A percentile compares a stretch with the other conserved stretches of the same genome.
Evolutionary conservation across 2,888 invertebrate genomes (phyloP).

Genomic region (Coremacera marginata): DNA sequence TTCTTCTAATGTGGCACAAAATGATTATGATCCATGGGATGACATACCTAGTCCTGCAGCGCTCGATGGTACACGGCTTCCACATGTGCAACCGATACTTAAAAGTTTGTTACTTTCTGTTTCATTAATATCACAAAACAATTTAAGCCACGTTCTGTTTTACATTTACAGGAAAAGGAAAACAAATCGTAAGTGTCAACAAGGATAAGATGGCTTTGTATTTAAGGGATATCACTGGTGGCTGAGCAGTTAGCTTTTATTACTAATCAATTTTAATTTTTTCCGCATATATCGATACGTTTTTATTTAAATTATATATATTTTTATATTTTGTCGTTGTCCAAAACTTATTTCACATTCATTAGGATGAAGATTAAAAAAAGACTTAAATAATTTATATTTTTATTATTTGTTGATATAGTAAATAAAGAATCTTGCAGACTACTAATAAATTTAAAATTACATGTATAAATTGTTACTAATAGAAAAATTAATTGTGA

Average conservation of each 20-base stretch:
- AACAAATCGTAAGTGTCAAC: slow-evolving; percentile 3
- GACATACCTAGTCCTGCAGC: slow-evolving; percentile 17
- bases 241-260: neutral
- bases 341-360: too few species aligned
- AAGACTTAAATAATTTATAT: too few species aligned
- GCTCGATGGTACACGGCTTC: neutral
- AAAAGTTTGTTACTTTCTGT: slow-evolving; percentile 6
- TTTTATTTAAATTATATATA: neutral
- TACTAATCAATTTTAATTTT: too few species aligned
- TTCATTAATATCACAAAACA: too few species aligned
- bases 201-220: slow-evolving; percentile 13
- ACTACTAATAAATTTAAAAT: too few species aligned
- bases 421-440: too few species aligned
- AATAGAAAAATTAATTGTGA: too few species aligned
- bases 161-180: neutral
- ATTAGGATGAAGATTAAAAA: too few species aligned
- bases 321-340: neutral
- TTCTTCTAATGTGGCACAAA: neutral
- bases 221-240: neutral
- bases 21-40: slow-evolving; percentile 3
- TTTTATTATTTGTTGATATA: too few species aligned
- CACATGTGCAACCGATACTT: slow-evolving; percentile 15
- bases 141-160: too few species aligned
- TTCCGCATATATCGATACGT: neutral
- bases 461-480: too few species aligned